Base-by-base conservation (phyloP, 1,140 invertebrate species). In the Saccostrea echinata region DNA sequence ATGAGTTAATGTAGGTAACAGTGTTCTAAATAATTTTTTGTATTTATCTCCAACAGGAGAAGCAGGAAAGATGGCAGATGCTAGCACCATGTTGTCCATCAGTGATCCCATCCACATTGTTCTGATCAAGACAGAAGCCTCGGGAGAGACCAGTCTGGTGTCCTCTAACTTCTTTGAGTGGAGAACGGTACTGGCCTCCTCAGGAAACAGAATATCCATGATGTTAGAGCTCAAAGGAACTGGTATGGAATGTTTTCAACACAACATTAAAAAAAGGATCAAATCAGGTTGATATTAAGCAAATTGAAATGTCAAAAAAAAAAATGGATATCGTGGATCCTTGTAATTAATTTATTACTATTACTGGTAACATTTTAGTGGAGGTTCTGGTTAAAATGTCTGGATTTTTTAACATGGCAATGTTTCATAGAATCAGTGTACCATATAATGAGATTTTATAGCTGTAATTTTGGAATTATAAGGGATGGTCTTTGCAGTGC, bases 121-220 rank as follows among this genome's bases (percentile, higher is more conserved):
- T 2, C 88, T 95, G 18, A 90, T 94, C 27, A 94, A 94, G 85
- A 95, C 94, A 81, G 93, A 94, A 53, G 55, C 88, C 16, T 88
- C 88, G 71, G 94, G 94, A 76, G 94, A 95, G 13, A 93, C 92
- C n/a, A 90, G 91, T 88, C 91, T 95, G n/a, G 91, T 95, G 1
- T 93, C 94, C 16, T 95, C 94, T 16, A 92, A 95, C 86, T 93
- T 94, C 89, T 90, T 94, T 86, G 94, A 95, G 85, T 95, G 94
- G 94, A 91, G 94, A 35, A 92, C 92, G 52, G 92, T 94, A 16
- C 90, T 95, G 0, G 86, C 94, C 0, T 86, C 92, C 9, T 90
- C 88, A n/a, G 89, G 90, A 35, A 90, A 89, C 27, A 90, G 91
- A 83, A 88, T 93, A 33, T 92, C 90, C 21, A 91, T 92, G 43